Evolutionary conservation across 1,140 invertebrate species (phyloP).

Genomic region (Chironomus striatipennis): DNA sequence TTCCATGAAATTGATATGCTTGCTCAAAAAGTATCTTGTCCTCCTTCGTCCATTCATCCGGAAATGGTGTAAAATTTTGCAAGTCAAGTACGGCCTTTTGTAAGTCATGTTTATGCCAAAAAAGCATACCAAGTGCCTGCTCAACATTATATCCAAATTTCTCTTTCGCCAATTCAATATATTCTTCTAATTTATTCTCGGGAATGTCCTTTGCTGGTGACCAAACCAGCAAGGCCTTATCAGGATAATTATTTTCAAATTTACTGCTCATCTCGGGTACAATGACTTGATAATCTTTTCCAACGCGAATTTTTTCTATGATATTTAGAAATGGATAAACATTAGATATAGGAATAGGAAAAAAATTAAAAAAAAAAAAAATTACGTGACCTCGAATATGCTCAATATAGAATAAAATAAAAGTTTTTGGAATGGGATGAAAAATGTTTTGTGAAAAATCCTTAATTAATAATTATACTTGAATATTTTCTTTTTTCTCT

Average conservation of each 20-base stretch:
- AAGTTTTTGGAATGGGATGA: neutral
- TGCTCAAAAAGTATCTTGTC: conserved; percentile 98
- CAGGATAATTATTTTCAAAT: conserved; percentile 52
- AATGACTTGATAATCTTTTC: conserved; percentile 85
- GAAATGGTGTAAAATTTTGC: conserved; percentile 94
- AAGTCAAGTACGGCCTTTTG: conserved; percentile 85
- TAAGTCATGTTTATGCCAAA: conserved; percentile 96
- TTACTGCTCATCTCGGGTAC: conserved; percentile 68
- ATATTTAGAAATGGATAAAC: conserved; percentile 37
- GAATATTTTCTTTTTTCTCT: too few species aligned
- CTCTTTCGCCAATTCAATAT: conserved; percentile 89
- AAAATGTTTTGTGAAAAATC: neutral
- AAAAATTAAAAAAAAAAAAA: conserved; percentile 19
- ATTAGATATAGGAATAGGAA: conserved; percentile 37
- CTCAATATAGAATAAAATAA: too few species aligned
- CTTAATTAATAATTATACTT: too few species aligned
- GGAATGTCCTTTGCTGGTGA: conserved; percentile 81
- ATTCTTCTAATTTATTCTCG: conserved; percentile 86
- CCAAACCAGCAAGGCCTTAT: conserved; percentile 90
- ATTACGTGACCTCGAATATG: conserved; percentile 11
- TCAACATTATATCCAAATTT: conserved; percentile 97
- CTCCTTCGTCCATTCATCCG: conserved; percentile 97
- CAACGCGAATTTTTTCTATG: conserved; percentile 83
- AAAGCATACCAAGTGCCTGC: conserved; percentile 94
- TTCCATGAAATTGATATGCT: conserved; percentile 96